Evolutionary conservation across 2,113 vertebrate genomes (phyloP).

Genomic region (Rhinoderma darwinii): DNA sequence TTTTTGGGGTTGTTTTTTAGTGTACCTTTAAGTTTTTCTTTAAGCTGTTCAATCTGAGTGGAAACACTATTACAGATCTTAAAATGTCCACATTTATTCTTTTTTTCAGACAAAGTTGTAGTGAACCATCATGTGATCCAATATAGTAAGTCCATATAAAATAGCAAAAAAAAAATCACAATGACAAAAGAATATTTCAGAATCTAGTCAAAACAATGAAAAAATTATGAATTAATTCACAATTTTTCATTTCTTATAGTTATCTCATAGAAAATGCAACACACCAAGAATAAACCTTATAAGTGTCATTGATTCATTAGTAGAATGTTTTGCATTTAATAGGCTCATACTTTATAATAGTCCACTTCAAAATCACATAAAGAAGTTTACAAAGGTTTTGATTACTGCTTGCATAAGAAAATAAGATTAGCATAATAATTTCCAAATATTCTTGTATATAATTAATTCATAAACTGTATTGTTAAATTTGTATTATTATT

Average conservation of each 20-base stretch:
- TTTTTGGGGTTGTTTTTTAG: too few species aligned
- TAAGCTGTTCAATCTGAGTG: too few species aligned
- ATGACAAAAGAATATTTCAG: neutral
- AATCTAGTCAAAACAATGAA: neutral
- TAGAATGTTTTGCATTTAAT: conserved; percentile 21
- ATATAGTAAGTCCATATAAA: neutral
- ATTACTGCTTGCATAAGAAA: conserved; percentile 47
- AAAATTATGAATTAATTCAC: neutral
- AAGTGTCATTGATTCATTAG: conserved; percentile 28
- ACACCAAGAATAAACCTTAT: neutral
- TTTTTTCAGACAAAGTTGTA: too few species aligned
- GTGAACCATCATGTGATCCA: too few species aligned
- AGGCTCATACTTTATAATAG: conserved; percentile 23
- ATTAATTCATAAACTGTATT: neutral
- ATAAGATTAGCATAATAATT: conserved; percentile 40
- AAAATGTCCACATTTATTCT: too few species aligned
- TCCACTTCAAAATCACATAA: conserved; percentile 45
- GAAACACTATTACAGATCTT: too few species aligned
- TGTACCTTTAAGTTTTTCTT: too few species aligned
- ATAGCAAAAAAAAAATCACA: too few species aligned
- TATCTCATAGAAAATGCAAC: neutral
- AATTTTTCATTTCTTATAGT: neutral
- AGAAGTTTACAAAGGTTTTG: conserved; percentile 42
- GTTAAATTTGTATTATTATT: neutral
- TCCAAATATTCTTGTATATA: conserved; percentile 22